Percentiles rank a stretch among this genome's conserved stretches.
phyloP scores from a whole-genome alignment of 2,797 vertebrate genomes.

The Galaxias olidus region DNA sequence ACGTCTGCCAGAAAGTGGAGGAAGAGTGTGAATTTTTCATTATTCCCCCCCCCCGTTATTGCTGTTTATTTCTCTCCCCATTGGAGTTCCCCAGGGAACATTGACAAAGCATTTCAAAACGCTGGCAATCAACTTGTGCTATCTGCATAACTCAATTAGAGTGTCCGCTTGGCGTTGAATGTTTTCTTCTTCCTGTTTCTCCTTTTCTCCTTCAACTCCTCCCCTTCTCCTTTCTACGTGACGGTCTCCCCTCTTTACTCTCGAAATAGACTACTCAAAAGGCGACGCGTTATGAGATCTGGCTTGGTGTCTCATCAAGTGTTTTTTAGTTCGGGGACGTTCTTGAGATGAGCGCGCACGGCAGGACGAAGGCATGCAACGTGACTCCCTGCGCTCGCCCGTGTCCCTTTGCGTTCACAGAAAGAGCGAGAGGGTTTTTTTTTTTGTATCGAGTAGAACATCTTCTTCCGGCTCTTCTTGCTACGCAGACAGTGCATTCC shows the following conservation, averaged over 20 bases:
- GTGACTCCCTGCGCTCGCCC: slow-evolving; percentile 7
- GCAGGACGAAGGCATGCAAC: slow-evolving; percentile 14
- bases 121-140: slow-evolving; percentile 54
- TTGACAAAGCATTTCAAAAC: slow-evolving; percentile 50
- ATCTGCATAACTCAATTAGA: slow-evolving; percentile 65
- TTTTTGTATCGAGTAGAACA: too few relatives aligned
- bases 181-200: slow-evolving; percentile 33
- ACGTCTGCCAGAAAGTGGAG: slow-evolving; percentile 53
- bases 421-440: slow-evolving; percentile 4
- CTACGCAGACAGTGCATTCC: background rate
- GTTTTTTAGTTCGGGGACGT: slow-evolving; percentile 26
- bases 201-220: slow-evolving; percentile 17
- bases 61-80: slow-evolving; percentile 57
- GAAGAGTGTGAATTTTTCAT: slow-evolving; percentile 61
- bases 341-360: slow-evolving; percentile 34
- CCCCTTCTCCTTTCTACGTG: slow-evolving; percentile 40
- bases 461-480: slow-evolving; percentile 13
- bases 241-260: slow-evolving; percentile 32
- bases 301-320: slow-evolving; percentile 26
- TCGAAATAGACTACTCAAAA: slow-evolving; percentile 38
- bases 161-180: slow-evolving; percentile 53
- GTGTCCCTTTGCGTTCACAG: slow-evolving; percentile 19
- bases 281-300: slow-evolving; percentile 25
- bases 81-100: slow-evolving; percentile 49
- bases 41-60: slow-evolving; percentile 58